Percentiles rank a stretch among this genome's conserved stretches.
These are phyloP conservation scores for Equus quagga DNA, from an alignment of 2,113 vertebrate species.

Conservation along the genomic window DNA sequence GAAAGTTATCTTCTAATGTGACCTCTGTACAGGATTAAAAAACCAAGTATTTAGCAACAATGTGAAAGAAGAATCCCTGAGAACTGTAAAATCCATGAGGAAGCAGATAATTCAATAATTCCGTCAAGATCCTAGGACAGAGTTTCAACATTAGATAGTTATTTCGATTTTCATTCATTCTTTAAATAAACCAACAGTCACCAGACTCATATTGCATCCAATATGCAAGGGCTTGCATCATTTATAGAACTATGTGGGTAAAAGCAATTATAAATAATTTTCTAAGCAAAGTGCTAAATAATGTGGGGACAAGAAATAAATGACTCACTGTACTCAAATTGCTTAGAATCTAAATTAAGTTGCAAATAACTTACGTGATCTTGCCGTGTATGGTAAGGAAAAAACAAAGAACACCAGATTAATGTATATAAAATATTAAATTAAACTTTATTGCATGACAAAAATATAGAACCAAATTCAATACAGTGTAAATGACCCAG, in stretches of 20 bases:
- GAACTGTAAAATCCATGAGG: background rate
- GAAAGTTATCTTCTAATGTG: background rate
- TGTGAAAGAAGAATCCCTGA: background rate
- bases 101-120: background rate
- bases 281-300: background rate
- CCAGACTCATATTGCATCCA: background rate
- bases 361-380: background rate
- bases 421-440: constrained; percentile 2
- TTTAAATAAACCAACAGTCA: background rate
- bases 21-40: background rate
- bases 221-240: background rate
- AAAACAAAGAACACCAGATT: constrained; percentile 3
- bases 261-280: constrained; percentile 15
- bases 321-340: background rate
- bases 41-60: background rate
- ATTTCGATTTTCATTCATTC: background rate
- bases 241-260: background rate
- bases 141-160: background rate
- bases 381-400: background rate
- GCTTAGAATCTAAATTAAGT: background rate
- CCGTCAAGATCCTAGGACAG: background rate
- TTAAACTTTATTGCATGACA: constrained; percentile 18
- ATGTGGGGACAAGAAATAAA: background rate
- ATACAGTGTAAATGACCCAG: constrained; percentile 32
- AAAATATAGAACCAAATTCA: constrained; percentile 62